Evolutionary conservation across 2,888 invertebrate genomes (phyloP), one percentile per base, ranked within the genome.

Genomic region (Sminthurides aquaticus): DNA sequence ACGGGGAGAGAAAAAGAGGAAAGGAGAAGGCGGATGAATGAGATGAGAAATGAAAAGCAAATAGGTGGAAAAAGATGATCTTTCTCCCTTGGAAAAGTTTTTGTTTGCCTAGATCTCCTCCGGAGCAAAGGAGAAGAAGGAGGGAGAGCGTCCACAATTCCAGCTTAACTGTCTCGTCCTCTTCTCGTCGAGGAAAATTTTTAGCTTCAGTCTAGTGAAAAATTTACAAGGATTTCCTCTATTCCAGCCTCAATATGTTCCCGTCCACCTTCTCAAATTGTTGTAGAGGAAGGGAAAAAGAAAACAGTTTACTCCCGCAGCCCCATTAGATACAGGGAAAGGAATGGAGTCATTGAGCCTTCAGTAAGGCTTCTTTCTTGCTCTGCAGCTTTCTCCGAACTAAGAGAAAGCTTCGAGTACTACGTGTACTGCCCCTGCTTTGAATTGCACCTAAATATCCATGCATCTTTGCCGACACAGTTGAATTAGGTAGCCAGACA

Each of bases 141-240:
- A n/a, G 8, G 43, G 5, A 15, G 43, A 34, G 43, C 43, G 43
- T 34, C 43, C 8, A 34, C 43, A 34, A 34, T 61, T 61, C 54
- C 54, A 61, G 54, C 20, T 49, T 60, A 24, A 61, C 52, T n/a
- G n/a, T n/a, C n/a, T n/a, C n/a, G n/a, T n/a, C n/a, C n/a, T n/a
- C n/a, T n/a, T n/a, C n/a, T n/a, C n/a, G n/a, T 61, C 52, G 61
- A 54, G 34, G 54, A 34, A 61, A 49, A 54, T 61, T 61, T 60
- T 27, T 34, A 34, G 29, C 54, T 61, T 24, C n/a, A 61, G 54
- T 52, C 54, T 61, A 28, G 61, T 61, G 61, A 61, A 60, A 60
- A 60, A 61, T 61, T 61, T 61, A 61, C 54, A 54, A 52, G 61
- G 54, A 29, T 29, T 34, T 61, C 29, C 27, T 27, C 26, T 56